A percentile compares a stretch with the other conserved stretches of the same genome.
Evolutionary conservation across 2,113 vertebrate species (phyloP).

Genomic region (Podarcis muralis): DNA sequence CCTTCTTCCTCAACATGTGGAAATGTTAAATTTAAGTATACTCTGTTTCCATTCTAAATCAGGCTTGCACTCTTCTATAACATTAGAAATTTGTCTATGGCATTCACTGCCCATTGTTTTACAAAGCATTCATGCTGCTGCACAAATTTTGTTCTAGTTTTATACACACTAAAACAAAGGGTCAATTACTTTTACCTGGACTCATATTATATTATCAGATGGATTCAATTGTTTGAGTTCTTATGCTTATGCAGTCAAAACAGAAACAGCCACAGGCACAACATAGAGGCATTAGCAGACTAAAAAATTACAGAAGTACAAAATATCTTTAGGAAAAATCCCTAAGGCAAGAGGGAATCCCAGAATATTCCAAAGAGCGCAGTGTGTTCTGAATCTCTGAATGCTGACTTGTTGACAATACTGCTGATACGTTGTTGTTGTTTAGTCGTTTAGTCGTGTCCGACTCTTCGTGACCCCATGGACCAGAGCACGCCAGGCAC

Average conservation of each 20-base stretch:
- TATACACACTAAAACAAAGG: neutral
- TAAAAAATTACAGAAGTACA: too few relatives aligned
- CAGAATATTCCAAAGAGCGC: too few relatives aligned
- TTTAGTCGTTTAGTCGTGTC: too few relatives aligned
- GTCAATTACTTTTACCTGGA: neutral
- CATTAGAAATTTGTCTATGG: neutral
- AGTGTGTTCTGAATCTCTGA: too few relatives aligned
- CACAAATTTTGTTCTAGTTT: neutral
- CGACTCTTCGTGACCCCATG: too few relatives aligned
- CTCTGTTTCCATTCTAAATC: conserved; percentile 26
- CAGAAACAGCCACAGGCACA: neutral
- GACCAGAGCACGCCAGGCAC: too few relatives aligned
- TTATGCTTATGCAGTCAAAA: too few relatives aligned
- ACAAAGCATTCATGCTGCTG: neutral
- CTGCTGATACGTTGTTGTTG: too few relatives aligned
- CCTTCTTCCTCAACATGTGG: conserved; percentile 18
- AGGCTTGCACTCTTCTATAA: conserved; percentile 21
- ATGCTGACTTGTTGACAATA: too few relatives aligned
- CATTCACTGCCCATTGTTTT: neutral
- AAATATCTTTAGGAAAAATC: too few relatives aligned
- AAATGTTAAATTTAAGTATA: conserved; percentile 39
- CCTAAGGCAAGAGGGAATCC: too few relatives aligned
- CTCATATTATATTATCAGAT: neutral
- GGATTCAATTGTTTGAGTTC: neutral
- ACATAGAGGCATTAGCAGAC: too few relatives aligned